Evolutionary conservation across 2,888 invertebrate genomes (phyloP), one percentile per base, ranked within the genome.

Genomic region (Dermolepida albohirtum): DNA sequence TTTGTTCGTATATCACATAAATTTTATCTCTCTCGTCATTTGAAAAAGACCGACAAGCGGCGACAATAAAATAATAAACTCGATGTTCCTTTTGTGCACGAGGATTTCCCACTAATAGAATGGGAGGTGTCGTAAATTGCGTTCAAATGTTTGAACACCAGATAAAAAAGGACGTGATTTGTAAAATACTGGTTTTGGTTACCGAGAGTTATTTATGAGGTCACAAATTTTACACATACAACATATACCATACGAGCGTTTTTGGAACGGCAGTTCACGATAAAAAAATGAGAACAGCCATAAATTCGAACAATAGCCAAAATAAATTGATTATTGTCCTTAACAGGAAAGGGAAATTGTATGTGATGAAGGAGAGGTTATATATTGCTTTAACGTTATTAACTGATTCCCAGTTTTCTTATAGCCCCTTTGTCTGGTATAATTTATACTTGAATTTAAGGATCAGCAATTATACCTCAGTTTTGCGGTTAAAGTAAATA

Each of bases 31-130:
- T 11, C 16, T 10, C 40, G 8, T 39, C 49, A 41, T 47, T 16
- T 49, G 11, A 66, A 66, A 47, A 17, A 40, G 49, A 17, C 66
- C 66, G 66, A 44, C 17, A 41, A 51, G 34, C 12, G 27, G 5
- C 8, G 17, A 39, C 66, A 66, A 66, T 55, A 66, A 66, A 55
- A 29, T 55, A 66, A 66, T 66, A 66, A 66, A 66, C 8, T 40
- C 39, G 55, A 57, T 57, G 43, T 52, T 22, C 34, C 49, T 66
- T 65, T 65, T 54, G 27, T 55, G 29, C 41, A 11, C 17, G 7
- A 54, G 17, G 44, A 47, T 66, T 55, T 55, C 44, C 22, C 17
- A 16, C 41, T 55, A 55, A 57, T 44, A 64, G 47, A 55, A 66
- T 39, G 11, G 55, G 43, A 55, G 39, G 47, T 39, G 11, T 47